Base-by-base conservation (phyloP, 1,140 invertebrate genomes). In the Ceratina australensis region DNA sequence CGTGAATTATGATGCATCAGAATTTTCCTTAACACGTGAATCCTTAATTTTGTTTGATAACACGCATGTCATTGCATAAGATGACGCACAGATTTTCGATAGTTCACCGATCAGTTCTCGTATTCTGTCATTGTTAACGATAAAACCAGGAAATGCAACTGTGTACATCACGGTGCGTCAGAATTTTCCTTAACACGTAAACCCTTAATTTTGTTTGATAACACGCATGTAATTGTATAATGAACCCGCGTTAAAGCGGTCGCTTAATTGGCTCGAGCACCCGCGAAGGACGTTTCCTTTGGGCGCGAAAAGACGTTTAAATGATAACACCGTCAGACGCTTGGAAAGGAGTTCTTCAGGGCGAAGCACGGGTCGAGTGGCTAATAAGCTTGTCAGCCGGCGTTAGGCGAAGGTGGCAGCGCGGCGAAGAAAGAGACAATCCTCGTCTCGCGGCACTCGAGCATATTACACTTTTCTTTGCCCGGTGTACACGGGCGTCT, bases 381-480 rank as follows among this genome's bases (percentile, higher is more conserved):
- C 79, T 84, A 85, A 85, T 85, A 81, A 81, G 78, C 79, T 74
- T 52, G 47, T 50, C 73, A 49, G 28, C 16, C 49, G 54, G 50
- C 52, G 54, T 54, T 24, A 69, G 60, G 52, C 22, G 66, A 72
- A 81, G 68, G 52, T 68, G 66, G 28, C 59, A 52, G 56, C 24
- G 33, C 73, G 50, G 28, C 54, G 63, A 83, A 77, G 49, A 84
- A 84, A 82, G 76, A 66, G 73, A 85, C 75, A 82, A 85, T 85
- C 42, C 57, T 71, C 69, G 68, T 59, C 65, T 83, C 79, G 72
- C 59, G n/a, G 52, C 67, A 85, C 83, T 84, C 83, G 65, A 80
- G 68, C 49, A 65, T 79, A 75, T 82, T 85, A 82, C 78, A 76
- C 26, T 78, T 82, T 82, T 73, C 72, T 82, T 85, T 69, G 57